Base-by-base conservation (phyloP, 2,888 invertebrate genomes). In the Drosophila cognata region DNA sequence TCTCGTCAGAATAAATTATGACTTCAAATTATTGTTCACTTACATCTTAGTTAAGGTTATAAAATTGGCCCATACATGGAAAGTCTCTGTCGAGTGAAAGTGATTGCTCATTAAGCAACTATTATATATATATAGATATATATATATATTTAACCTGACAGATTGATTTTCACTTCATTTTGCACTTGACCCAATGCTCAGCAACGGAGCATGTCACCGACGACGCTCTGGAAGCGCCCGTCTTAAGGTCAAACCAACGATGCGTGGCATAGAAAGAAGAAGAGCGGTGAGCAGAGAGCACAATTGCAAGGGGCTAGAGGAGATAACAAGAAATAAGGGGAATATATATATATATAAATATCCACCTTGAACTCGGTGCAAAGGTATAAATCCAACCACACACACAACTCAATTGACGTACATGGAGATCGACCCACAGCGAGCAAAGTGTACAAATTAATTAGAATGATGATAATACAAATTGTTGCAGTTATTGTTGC, bases 381-480 rank as follows among this genome's bases (percentile, higher is more conserved):
- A 48, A 68, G 60, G 61, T 68, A 51, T n/a, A 59, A 48, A 13
- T 6, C 31, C 28, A 56, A 59, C 41, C 46, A 16, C 25, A 46
- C 33, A 33, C 46, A 46, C 21, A 62, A 46, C 53, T 60, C 64
- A 78, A 78, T 71, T 65, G 74, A 78, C 41, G 48, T 35, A 59
- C 55, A 56, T 29, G 58, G 8, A 31, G 59, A 29, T 52, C 16
- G 25, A 8, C 13, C 46, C 46, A 25, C 46, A 46, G 4, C 46
- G 46, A 25, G 48, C 52, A 64, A 46, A 76, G 61, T 43, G 59
- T 57, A 71, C 75, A 75, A 82, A 84, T 83, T 85, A 84, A 80
- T 84, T 84, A 69, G 71, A 79, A 76, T 76, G 59, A 71, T 76
- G 65, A 61, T 72, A 61, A 50, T 53, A 38, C 43, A 66, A 57